phyloP scores from a whole-genome alignment of 2,797 vertebrate genomes.

The Cheirogaleus major region DNA sequence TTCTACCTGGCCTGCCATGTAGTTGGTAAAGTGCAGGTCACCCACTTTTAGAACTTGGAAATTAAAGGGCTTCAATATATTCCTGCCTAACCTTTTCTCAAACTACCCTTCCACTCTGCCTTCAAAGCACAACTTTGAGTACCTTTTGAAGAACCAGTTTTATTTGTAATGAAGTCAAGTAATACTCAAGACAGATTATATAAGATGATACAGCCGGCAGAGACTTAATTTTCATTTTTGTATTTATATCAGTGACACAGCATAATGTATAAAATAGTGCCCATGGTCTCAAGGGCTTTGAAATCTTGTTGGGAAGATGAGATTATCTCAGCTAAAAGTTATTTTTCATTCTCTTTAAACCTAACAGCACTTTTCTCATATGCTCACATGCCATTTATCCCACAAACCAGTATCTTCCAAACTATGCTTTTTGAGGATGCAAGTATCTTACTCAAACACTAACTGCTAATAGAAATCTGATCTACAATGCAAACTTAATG shows the following conservation, averaged over 20 bases:
- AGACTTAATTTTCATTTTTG: constrained; percentile 10
- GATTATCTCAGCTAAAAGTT: not conserved
- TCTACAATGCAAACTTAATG: constrained; percentile 43
- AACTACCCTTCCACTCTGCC: not conserved
- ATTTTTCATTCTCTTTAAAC: constrained; percentile 38
- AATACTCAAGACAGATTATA: not conserved
- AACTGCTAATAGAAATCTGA: constrained; percentile 26
- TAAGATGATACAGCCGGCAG: not conserved
- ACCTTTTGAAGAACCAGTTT: not conserved
- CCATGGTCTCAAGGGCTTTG: not conserved
- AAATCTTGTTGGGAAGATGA: constrained; percentile 40
- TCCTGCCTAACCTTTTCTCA: not conserved
- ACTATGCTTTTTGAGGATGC: not conserved
- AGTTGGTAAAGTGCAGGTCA: not conserved
- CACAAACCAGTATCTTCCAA: not conserved
- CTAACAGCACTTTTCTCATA: not conserved
- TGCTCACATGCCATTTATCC: not conserved
- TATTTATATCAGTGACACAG: not conserved
- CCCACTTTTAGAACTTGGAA: constrained; percentile 3
- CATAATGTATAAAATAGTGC: constrained; percentile 11
- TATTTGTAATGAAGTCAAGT: not conserved
- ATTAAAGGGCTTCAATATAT: not conserved
- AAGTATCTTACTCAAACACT: constrained; percentile 20
- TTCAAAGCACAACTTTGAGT: not conserved
- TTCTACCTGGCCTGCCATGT: not conserved